Conservation (phyloP, 2,888 invertebrate genomes). For the Petrolisthes manimaculis region DNA sequence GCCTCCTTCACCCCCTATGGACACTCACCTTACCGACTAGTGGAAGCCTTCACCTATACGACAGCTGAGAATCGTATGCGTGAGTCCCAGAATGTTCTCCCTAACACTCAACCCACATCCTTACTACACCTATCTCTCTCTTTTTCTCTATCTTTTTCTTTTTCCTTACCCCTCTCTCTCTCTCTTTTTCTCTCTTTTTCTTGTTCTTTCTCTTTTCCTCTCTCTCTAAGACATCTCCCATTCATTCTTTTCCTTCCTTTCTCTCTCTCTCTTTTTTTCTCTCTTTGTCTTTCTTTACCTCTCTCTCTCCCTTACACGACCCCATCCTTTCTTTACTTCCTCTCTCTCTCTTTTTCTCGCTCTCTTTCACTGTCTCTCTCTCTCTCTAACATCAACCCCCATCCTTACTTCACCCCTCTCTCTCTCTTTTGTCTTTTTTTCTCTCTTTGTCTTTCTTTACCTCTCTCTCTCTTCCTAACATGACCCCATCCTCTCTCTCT, state of each 20-base stretch:
- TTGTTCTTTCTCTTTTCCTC: neutral
- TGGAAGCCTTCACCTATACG: slow-evolving; percentile 61
- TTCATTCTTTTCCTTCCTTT: neutral
- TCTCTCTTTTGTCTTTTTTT: neutral
- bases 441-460: neutral
- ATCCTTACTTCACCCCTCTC: too few species aligned
- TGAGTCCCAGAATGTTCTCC: slow-evolving; percentile 14
- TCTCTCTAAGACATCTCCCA: neutral
- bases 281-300: too few species aligned
- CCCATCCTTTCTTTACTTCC: neutral
- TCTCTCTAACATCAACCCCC: neutral
- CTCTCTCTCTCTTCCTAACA: neutral
- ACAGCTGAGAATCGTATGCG: slow-evolving; percentile 63
- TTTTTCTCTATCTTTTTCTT: too few species aligned
- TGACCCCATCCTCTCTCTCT: neutral
- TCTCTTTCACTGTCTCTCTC: too few species aligned
- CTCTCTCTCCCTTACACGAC: too few species aligned
- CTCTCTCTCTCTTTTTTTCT: neutral
- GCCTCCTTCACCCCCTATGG: slow-evolving; percentile 59
- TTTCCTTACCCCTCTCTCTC: neutral
- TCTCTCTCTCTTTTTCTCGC: neutral
- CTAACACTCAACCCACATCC: neutral
- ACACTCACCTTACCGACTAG: slow-evolving; percentile 51
- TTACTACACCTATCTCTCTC: neutral
- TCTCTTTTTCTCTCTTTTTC: neutral